A percentile compares a stretch with the other conserved stretches of the same genome.
Evolutionary conservation across 2,888 invertebrate genomes (phyloP).

Genomic region (Neoscelio sp.): DNA sequence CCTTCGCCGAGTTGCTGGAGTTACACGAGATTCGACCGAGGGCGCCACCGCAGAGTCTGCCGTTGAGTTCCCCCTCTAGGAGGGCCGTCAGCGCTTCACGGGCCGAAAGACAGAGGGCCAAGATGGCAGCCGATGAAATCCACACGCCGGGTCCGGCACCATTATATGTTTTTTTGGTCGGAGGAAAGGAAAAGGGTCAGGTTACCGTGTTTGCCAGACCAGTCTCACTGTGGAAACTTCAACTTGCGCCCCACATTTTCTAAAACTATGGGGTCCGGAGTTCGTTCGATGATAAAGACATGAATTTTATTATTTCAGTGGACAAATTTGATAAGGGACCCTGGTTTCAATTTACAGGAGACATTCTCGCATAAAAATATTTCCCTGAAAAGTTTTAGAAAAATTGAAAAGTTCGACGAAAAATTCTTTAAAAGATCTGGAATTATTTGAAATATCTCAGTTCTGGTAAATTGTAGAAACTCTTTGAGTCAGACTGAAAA

Average conservation of each 20-base stretch:
- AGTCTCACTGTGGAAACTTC: conserved; percentile 91
- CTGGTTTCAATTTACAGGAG: no score
- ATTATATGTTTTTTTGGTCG: conserved; percentile 88
- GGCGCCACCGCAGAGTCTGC: conserved; percentile 84
- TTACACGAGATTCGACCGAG: conserved; percentile 80
- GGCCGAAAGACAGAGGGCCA: conserved; percentile 83
- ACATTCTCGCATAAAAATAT: no score
- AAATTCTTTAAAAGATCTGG: no score
- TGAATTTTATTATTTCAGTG: conserved; percentile 4
- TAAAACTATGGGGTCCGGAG: conserved; percentile 66
- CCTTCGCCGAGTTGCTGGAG: conserved; percentile 80
- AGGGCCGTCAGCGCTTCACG: conserved; percentile 86
- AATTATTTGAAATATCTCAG: no score
- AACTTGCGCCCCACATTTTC: conserved; percentile 84
- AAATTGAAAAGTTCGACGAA: no score
- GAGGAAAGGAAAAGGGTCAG: conserved; percentile 92
- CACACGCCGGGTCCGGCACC: conserved; percentile 84
- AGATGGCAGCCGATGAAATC: conserved; percentile 78
- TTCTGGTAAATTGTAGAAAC: no score
- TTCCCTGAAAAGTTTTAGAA: no score
- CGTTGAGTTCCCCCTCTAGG: conserved; percentile 82
- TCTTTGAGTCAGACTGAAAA: no score
- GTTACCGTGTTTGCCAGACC: conserved; percentile 90
- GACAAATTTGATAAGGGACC: not conserved
- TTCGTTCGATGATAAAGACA: conserved; percentile 1